Conservation (phyloP, 2,888 invertebrate species). For the Papilio gigon region DNA sequence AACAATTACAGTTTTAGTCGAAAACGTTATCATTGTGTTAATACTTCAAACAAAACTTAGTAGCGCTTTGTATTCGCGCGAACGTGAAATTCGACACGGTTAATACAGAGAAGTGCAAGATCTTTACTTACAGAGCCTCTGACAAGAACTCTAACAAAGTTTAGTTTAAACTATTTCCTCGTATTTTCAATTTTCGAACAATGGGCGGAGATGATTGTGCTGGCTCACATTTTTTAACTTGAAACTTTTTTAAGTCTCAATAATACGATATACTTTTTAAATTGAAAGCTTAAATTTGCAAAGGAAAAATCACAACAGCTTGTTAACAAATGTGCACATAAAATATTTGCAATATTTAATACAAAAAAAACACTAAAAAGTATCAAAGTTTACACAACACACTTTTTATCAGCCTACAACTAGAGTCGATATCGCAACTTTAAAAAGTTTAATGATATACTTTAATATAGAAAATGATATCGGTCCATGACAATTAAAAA, state of each 20-base stretch:
- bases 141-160: too few species aligned
- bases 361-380: not conserved
- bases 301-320: not conserved
- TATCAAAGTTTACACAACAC: not conserved
- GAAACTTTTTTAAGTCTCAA: not conserved
- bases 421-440: not conserved
- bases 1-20: too few species aligned
- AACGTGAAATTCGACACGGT: too few species aligned
- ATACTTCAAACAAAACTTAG: too few species aligned
- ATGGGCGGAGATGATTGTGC: not conserved
- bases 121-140: too few species aligned
- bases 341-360: too few species aligned
- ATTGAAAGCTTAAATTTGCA: not conserved
- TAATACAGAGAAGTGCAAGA: too few species aligned
- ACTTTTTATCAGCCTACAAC: not conserved
- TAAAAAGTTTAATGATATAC: not conserved
- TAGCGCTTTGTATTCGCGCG: too few species aligned
- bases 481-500: slow-evolving; percentile 1
- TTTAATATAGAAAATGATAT: not conserved
- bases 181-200: too few species aligned
- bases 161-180: too few species aligned
- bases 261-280: not conserved
- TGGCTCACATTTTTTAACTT: not conserved
- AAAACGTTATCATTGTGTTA: too few species aligned
- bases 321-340: too few species aligned